A percentile compares a stretch with the other conserved stretches of the same genome.
Conservation (phyloP, 2,888 invertebrate species). For the Apodemia hepburni region DNA sequence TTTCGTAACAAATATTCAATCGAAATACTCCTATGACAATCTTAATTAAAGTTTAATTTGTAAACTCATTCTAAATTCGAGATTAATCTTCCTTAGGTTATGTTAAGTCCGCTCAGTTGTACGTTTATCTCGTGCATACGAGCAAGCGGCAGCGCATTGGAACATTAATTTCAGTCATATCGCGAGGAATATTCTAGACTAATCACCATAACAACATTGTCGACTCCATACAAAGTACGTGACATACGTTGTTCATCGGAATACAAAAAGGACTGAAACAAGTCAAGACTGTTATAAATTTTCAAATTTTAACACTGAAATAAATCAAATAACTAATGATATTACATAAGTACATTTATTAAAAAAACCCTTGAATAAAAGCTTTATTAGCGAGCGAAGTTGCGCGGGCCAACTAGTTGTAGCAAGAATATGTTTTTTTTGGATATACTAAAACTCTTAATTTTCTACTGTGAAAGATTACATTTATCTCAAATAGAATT, state of each 20-base stretch:
- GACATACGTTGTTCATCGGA: not conserved
- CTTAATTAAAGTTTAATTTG: constrained; percentile 3
- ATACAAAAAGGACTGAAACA: not conserved
- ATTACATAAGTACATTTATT: no score
- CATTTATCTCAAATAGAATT: not conserved
- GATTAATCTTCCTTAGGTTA: constrained; percentile 16
- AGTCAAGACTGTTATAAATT: not conserved
- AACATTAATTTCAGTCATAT: not conserved
- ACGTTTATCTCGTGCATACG: not conserved
- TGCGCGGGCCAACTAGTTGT: no score
- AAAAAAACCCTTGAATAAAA: no score
- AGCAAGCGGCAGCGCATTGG: not conserved
- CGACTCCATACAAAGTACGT: not conserved
- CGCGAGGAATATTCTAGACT: not conserved
- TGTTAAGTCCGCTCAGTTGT: constrained; percentile 3
- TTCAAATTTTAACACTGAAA: no score
- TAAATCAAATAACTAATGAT: no score
- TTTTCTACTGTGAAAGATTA: not conserved
- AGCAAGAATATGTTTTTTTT: not conserved
- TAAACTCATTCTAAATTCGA: constrained; percentile 12
- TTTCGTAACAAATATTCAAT: no score
- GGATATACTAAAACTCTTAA: not conserved
- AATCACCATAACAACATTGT: not conserved
- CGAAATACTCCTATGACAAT: not conserved
- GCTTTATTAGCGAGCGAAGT: no score